These are phyloP conservation scores for Scatophagus argus DNA, from an alignment of 2,113 vertebrate species.

Conservation along the genomic window DNA sequence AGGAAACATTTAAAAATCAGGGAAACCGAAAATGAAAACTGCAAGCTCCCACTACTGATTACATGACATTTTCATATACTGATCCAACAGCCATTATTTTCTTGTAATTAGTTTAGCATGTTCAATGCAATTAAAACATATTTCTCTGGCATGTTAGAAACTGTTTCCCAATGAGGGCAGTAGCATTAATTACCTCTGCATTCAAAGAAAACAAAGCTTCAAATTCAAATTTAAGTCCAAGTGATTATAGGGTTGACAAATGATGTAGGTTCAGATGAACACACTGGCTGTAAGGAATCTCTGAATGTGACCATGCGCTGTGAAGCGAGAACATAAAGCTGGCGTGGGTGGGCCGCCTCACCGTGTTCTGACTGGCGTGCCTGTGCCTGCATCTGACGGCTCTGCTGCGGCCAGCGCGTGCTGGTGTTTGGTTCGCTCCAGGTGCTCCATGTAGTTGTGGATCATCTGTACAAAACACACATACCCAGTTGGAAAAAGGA, in stretches of 20 bases:
- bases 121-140: neutral
- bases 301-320: neutral
- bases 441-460: slow-evolving; percentile 99
- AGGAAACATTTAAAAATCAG: too few relatives aligned
- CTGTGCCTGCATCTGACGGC: slow-evolving; percentile 84
- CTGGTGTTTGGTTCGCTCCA: slow-evolving; percentile 96
- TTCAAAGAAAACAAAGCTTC: neutral
- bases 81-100: neutral
- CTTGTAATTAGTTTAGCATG: neutral
- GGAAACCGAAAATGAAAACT: too few relatives aligned
- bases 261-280: neutral
- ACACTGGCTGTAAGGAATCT: neutral
- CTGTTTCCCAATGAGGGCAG: too few relatives aligned
- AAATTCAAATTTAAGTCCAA: neutral
- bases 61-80: neutral
- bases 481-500: neutral
- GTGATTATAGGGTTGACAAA: neutral
- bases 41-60: neutral
- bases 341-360: slow-evolving; percentile 76
- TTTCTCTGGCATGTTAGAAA: neutral
- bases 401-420: slow-evolving; percentile 86
- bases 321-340: too few relatives aligned
- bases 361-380: slow-evolving; percentile 86
- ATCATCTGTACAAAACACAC: slow-evolving; percentile 89
- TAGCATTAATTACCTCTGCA: too few relatives aligned